These are phyloP conservation scores for Erpetoichthys calabaricus DNA, from an alignment of 2,797 vertebrate species.

Conservation along the genomic window DNA sequence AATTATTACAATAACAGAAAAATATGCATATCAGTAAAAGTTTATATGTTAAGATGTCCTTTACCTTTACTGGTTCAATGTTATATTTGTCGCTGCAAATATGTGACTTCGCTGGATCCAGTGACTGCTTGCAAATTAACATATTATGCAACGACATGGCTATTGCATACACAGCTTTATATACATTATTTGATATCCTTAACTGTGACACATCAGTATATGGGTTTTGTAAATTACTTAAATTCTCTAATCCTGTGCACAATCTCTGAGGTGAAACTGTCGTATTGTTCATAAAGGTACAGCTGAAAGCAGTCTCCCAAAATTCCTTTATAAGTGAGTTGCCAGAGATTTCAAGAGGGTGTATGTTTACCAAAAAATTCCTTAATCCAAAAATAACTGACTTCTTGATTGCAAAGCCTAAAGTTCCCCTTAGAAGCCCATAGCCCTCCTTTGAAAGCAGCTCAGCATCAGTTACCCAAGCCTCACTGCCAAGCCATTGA, in stretches of 20 bases:
- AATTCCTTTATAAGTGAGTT: constrained; percentile 33
- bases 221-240: constrained; percentile 21
- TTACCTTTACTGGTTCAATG: too few relatives aligned
- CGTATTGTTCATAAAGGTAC: constrained; percentile 19
- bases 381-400: constrained; percentile 37
- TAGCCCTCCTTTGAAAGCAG: constrained; percentile 20
- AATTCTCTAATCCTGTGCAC: constrained; percentile 35
- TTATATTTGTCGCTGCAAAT: too few relatives aligned
- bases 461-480: constrained; percentile 34
- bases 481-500: constrained; percentile 43
- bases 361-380: constrained; percentile 35
- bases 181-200: constrained; percentile 42
- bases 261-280: constrained; percentile 1
- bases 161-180: constrained; percentile 45
- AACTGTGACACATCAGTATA: constrained; percentile 43
- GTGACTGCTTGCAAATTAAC: constrained; percentile 22
- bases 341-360: constrained; percentile 16
- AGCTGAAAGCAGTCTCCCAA: constrained; percentile 37
- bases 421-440: constrained; percentile 26
- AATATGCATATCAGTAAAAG: too few relatives aligned
- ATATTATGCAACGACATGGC: constrained; percentile 37
- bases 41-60: too few relatives aligned
- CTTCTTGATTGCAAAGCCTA: constrained; percentile 38
- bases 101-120: constrained; percentile 1
- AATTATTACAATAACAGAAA: too few relatives aligned